phyloP scores from a whole-genome alignment of 2,888 invertebrate species.

The Tenthredo distinguenda region DNA sequence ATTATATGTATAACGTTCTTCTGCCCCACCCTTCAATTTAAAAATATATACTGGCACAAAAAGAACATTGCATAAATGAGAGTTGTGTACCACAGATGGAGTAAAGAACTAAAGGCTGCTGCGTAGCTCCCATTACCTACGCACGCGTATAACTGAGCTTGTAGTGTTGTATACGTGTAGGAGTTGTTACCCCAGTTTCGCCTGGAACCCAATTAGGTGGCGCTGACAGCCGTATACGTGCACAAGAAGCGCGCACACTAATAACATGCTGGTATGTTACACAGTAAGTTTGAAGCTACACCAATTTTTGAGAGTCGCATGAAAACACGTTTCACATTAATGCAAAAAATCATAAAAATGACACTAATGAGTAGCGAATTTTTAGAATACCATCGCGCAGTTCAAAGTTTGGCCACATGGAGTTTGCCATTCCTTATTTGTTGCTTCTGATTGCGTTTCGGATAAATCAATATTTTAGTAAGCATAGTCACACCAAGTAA shows the following conservation, averaged over 20 bases:
- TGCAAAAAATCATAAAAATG: neutral
- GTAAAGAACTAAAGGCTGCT: neutral
- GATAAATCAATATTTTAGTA: neutral
- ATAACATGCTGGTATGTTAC: no score
- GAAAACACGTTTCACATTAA: neutral
- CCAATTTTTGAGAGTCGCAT: neutral
- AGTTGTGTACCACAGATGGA: conserved; percentile 3
- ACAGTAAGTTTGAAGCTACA: neutral
- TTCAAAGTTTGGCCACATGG: neutral
- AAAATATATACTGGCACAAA: neutral
- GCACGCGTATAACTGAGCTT: no score
- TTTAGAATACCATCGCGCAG: neutral
- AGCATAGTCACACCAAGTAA: neutral
- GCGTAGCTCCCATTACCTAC: neutral
- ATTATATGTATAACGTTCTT: neutral
- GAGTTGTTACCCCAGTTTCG: no score
- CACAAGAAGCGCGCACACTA: no score
- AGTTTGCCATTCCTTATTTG: neutral
- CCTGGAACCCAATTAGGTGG: no score
- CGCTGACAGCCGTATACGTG: no score
- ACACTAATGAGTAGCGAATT: neutral
- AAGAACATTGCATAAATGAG: neutral
- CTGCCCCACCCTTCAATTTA: neutral
- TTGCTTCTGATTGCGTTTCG: neutral
- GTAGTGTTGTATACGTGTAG: no score